Evolutionary conservation across 2,888 invertebrate species (phyloP).

Genomic region (Hemithea aestivaria): DNA sequence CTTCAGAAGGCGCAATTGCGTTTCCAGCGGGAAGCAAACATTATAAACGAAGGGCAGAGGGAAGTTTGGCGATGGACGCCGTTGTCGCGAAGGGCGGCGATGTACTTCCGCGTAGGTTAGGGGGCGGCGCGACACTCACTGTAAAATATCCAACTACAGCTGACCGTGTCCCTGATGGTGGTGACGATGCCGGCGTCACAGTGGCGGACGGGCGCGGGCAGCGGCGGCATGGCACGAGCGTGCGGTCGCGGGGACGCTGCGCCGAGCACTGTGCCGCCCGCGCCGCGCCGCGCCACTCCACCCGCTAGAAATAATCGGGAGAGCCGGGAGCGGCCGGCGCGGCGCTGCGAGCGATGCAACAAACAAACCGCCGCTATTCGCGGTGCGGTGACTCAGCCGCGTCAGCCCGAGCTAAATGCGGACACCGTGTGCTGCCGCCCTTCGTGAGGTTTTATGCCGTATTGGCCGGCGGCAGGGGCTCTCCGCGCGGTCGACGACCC

Average conservation of each 20-base stretch:
- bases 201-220: constrained; percentile 65
- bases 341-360: constrained; percentile 60
- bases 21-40: constrained; percentile 25
- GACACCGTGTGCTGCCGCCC: constrained; percentile 74
- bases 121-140: constrained; percentile 75
- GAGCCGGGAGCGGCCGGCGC: constrained; percentile 60
- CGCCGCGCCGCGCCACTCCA: constrained; percentile 47
- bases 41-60: constrained; percentile 24
- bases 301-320: constrained; percentile 67
- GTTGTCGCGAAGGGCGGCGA: constrained; percentile 36
- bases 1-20: too few species aligned
- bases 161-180: constrained; percentile 82
- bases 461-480: constrained; percentile 68
- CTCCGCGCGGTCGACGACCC: constrained; percentile 63
- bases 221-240: constrained; percentile 63
- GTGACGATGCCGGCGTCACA: constrained; percentile 75
- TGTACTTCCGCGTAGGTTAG: constrained; percentile 26
- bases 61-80: constrained; percentile 35
- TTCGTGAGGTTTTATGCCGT: constrained; percentile 74
- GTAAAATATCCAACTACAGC: constrained; percentile 88
- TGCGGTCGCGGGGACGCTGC: constrained; percentile 59
- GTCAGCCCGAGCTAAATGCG: constrained; percentile 76
- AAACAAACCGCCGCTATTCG: constrained; percentile 76
- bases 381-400: constrained; percentile 73
- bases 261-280: constrained; percentile 59